These are phyloP conservation scores for Anthoscopus minutus DNA, from an alignment of 2,113 vertebrate genomes.

Conservation along the genomic window DNA sequence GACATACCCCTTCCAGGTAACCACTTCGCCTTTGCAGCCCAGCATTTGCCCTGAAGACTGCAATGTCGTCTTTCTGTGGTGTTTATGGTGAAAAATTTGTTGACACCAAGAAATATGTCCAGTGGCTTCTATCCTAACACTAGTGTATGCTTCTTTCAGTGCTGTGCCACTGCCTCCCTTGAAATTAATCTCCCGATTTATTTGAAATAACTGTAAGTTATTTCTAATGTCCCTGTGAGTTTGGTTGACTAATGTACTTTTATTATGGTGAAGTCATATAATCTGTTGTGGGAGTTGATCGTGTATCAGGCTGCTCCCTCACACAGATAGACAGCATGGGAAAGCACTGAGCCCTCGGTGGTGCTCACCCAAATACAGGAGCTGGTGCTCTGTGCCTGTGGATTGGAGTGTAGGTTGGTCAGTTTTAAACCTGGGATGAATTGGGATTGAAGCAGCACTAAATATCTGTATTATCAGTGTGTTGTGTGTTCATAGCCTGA, in stretches of 20 bases:
- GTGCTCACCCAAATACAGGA: neutral
- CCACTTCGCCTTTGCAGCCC: neutral
- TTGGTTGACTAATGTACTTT: constrained; percentile 16
- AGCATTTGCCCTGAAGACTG: neutral
- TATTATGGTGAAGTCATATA: constrained; percentile 17
- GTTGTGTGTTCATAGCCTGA: neutral
- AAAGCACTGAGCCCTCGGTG: neutral
- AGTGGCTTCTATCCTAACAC: neutral
- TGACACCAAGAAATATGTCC: neutral
- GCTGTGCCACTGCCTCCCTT: neutral
- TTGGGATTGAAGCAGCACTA: neutral
- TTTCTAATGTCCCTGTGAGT: constrained; percentile 3
- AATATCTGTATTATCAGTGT: fast-evolving
- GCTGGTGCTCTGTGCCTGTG: neutral
- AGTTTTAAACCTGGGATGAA: neutral
- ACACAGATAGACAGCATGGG: neutral
- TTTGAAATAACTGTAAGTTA: neutral
- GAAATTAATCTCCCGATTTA: constrained; percentile 6
- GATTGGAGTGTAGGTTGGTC: neutral
- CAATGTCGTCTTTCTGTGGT: neutral
- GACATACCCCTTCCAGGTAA: neutral
- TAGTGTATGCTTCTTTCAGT: neutral
- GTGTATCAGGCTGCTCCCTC: neutral
- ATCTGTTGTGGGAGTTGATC: neutral
- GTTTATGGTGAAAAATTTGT: neutral